Evolutionary conservation across 2,888 invertebrate genomes (phyloP), one percentile per base, ranked within the genome.

Genomic region (Brachypalpus laphriformis): DNA sequence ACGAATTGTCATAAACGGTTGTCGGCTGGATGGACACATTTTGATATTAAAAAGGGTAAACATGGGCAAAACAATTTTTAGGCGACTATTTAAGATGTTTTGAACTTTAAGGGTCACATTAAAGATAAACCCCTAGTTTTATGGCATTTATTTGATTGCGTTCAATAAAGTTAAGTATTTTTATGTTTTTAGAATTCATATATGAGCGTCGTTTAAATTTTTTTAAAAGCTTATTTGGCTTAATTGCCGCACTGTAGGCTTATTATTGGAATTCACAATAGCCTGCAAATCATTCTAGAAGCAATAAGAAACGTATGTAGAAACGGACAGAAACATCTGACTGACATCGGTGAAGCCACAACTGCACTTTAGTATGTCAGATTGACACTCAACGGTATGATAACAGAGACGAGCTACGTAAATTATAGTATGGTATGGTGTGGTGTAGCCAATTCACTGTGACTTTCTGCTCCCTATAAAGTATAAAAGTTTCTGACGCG

Each of bases 1-100:
- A 70, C 61, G 63, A 66, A 65, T 75, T 66, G 81, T 85, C 85
- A 66, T 80, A 81, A 81, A 85, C 65, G 85, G 54, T 82, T 77
- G 45, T 74, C 28, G 75, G 61, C 68, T 14, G 66, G 45, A 47
- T 49, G 42, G 42, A 59, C 51, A 8, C 22, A 8, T 20, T 61
- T 37, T 28, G n/a, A 22, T 37, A 49, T 59, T 49, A 14, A 8
- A 76, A 83, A 70, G 82, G 83, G 80, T 85, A 85, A 75, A 66
- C 70, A 47, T 6, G 47, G 9, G 1, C 47, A 18, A 20, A 25
- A 45, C 34, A 51, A 45, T 61, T 66, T 45, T 2, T 2, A 25
- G 0, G 8, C 9, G 22, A 56, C 56, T 51, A 77, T 82, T 77
- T 71, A 65, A 45, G 57, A 61, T 59, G 65, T 51, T 18, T 57